Conservation (phyloP, 2,888 invertebrate species). For the Exocentrus adspersus region DNA sequence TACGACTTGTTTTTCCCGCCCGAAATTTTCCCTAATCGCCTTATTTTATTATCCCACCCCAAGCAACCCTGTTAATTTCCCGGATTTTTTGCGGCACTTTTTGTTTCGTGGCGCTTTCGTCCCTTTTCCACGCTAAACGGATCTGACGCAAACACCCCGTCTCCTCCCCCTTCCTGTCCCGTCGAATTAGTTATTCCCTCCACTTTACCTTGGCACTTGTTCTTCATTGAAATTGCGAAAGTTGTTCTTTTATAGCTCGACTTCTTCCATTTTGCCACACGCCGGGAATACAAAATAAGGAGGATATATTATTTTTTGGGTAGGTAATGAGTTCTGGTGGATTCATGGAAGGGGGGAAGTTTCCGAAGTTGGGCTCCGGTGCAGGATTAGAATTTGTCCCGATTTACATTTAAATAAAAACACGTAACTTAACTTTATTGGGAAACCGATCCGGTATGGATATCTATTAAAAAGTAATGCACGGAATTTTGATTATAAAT, state of each 20-base stretch:
- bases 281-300: slow-evolving; percentile 38
- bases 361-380: slow-evolving; percentile 19
- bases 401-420: slow-evolving; percentile 24
- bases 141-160: neutral
- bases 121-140: neutral
- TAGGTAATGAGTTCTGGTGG: slow-evolving; percentile 34
- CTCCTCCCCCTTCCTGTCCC: neutral
- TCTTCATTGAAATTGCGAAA: slow-evolving; percentile 41
- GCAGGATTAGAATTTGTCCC: slow-evolving; percentile 11
- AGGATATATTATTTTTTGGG: slow-evolving; percentile 36
- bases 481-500: too few species aligned
- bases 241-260: slow-evolving; percentile 38
- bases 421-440: slow-evolving; percentile 1
- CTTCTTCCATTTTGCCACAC: slow-evolving; percentile 37
- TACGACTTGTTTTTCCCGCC: too few species aligned
- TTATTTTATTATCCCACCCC: neutral
- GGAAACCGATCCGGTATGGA: neutral
- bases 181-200: slow-evolving; percentile 28
- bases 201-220: slow-evolving; percentile 34
- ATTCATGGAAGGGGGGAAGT: slow-evolving; percentile 31
- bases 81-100: neutral
- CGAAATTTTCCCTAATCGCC: neutral
- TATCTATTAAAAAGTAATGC: neutral
- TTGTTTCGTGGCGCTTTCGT: neutral
- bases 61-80: neutral